phyloP scores from a whole-genome alignment of 2,888 invertebrate species.

The Panorpa germanica region DNA sequence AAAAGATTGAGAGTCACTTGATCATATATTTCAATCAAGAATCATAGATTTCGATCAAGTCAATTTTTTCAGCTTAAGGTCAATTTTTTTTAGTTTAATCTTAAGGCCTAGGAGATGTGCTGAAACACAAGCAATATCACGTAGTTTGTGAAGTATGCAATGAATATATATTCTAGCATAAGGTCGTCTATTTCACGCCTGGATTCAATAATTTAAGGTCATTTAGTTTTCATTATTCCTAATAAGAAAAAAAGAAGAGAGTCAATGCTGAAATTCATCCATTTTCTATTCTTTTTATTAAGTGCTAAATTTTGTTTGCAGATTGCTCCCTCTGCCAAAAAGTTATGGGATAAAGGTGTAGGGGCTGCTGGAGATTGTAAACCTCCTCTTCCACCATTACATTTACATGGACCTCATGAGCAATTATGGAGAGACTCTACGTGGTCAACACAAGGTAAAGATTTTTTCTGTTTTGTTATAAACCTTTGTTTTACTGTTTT shows the following conservation, averaged over 20 bases:
- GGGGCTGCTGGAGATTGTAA: conserved; percentile 44
- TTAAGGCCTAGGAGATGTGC: too few relatives aligned
- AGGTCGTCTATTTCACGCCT: too few relatives aligned
- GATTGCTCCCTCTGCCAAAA: conserved; percentile 89
- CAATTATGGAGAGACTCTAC: conserved; percentile 84
- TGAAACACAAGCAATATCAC: too few relatives aligned
- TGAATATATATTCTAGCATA: too few relatives aligned
- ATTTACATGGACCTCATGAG: conserved; percentile 38
- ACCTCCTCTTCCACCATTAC: conserved; percentile 52
- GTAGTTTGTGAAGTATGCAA: too few relatives aligned
- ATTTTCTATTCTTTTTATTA: conserved; percentile 15
- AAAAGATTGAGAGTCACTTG: too few relatives aligned
- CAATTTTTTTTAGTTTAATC: too few relatives aligned
- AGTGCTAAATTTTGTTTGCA: conserved; percentile 27
- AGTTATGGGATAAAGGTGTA: conserved; percentile 71
- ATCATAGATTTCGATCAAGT: too few relatives aligned
- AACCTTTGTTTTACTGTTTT: conserved; percentile 7
- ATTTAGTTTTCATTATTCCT: neutral
- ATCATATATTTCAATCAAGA: too few relatives aligned
- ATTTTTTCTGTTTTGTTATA: too few relatives aligned
- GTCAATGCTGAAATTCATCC: neutral
- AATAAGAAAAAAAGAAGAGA: neutral
- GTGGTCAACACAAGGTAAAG: conserved; percentile 76
- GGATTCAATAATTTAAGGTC: too few relatives aligned
- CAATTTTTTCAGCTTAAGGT: too few relatives aligned